Conservation (phyloP, 2,888 invertebrate species). For the Caenorhabditis japonica region DNA sequence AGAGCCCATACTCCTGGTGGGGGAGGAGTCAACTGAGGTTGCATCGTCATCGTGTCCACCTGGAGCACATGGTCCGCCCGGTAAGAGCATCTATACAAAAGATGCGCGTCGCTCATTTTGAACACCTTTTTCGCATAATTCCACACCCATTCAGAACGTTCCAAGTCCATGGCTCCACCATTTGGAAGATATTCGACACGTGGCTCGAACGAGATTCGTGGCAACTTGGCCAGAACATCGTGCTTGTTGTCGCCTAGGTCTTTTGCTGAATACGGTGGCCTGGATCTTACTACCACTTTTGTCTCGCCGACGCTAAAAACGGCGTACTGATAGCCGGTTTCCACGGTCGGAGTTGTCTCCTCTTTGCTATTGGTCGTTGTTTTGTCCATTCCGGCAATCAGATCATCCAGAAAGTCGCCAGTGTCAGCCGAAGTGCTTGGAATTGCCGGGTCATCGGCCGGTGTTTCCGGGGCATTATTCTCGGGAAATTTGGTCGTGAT, state of each 20-base stretch:
- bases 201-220: slow-evolving; percentile 39
- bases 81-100: slow-evolving; percentile 34
- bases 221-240: background rate
- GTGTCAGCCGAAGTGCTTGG: background rate
- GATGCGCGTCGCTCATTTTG: slow-evolving; percentile 28
- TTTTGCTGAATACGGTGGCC: slow-evolving; percentile 10
- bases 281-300: slow-evolving; percentile 31
- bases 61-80: slow-evolving; percentile 31
- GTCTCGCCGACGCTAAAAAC: slow-evolving; percentile 21
- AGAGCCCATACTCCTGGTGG: slow-evolving; percentile 26
- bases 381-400: slow-evolving; percentile 18
- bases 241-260: slow-evolving; percentile 2
- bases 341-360: no score
- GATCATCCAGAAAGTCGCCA: slow-evolving; percentile 7
- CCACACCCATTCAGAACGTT: slow-evolving; percentile 46
- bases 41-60: slow-evolving; percentile 30
- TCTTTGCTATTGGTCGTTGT: background rate
- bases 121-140: slow-evolving; percentile 42
- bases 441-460: background rate
- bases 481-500: no score
- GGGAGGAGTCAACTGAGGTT: slow-evolving; percentile 1
- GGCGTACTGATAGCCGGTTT: slow-evolving; percentile 31
- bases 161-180: slow-evolving; percentile 50
- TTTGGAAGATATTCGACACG: slow-evolving; percentile 47
- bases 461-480: no score